Conservation (phyloP, 2,888 invertebrate species). For the Luffia ferchaultella region DNA sequence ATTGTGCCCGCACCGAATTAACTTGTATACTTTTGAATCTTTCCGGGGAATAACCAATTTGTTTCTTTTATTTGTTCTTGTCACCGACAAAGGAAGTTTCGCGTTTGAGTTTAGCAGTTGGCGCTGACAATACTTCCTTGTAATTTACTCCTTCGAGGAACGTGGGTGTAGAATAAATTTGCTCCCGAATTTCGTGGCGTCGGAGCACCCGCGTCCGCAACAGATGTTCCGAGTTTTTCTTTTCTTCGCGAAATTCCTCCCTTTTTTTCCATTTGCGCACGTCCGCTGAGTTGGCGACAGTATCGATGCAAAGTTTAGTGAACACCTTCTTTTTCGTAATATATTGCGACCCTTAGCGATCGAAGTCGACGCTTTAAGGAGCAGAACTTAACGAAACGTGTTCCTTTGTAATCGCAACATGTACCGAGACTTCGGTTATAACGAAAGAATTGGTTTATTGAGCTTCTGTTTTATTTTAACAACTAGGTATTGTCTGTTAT, state of each 20-base stretch:
- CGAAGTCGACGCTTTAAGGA: neutral
- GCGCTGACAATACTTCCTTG: constrained; percentile 45
- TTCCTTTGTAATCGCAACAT: too few species aligned
- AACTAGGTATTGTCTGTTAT: too few species aligned
- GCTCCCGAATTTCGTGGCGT: constrained; percentile 22
- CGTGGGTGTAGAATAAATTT: constrained; percentile 46
- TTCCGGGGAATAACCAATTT: constrained; percentile 26
- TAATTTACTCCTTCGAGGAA: constrained; percentile 42
- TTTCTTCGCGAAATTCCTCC: constrained; percentile 18
- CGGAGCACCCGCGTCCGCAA: constrained; percentile 24
- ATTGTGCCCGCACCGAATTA: constrained; percentile 1
- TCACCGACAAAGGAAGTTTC: neutral
- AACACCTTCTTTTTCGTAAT: neutral
- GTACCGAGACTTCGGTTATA: too few species aligned
- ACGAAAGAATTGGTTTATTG: too few species aligned
- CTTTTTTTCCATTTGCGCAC: neutral
- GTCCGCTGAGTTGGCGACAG: neutral
- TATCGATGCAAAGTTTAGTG: neutral
- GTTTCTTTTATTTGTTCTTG: constrained; percentile 15
- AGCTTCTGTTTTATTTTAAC: too few species aligned
- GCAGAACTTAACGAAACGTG: neutral
- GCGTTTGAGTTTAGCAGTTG: constrained; percentile 27
- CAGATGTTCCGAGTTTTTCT: constrained; percentile 34
- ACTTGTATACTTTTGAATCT: neutral
- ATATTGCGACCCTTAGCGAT: neutral